Base-by-base conservation (phyloP, 37 sponge, comb jelly and placozoan species). In the Halisarca cf. caerulea region DNA sequence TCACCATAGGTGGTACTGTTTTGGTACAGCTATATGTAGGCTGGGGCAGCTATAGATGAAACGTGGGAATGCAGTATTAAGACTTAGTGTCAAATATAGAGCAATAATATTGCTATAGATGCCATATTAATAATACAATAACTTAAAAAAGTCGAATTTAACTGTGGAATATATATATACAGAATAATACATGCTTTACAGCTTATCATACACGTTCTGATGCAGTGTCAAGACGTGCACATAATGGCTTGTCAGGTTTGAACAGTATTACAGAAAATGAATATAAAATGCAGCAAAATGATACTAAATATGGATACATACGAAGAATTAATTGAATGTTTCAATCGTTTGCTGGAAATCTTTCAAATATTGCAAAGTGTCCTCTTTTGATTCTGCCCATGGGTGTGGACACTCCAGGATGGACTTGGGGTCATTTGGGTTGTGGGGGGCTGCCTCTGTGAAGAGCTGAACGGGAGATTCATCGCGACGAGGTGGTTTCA, bases 301-400 rank as follows among this genome's bases (percentile, higher is more conserved):
- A 47, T 14, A 47, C 6, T 47, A 11, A 47, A 47, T 11, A 47
- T 11, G 11, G 9, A 47, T 11, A 47, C 51, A 11, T 47, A 47
- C 51, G 11, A 6, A 20, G 6, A 15, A 62, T 62, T 23, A 62
- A 62, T 62, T 62, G 64, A 20, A 62, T 5, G 64, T 62, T 27
- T 30, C 64, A 15, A 62, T 15, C 15, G 25, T 62, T 7, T 30
- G 30, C 23, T 62, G 25, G 30, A 30, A 62, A 62, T 62, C 30
- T 33, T 71, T 32, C 73, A 71, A 71, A 21, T 71, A 21, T 21
- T 38, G 40, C 21, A 71, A 9, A 6, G 77, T 74, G n/a, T 74
- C 77, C 45, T 74, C 64, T 21, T 81, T 89, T 11, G 90, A 89
- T 51, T 93, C 94, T 21, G 94, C 85, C 94, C 94, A 93, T 3